Evolutionary conservation across 1,140 invertebrate genomes (phyloP), one percentile per base, ranked within the genome.

Genomic region (Mactra quadrangularis): DNA sequence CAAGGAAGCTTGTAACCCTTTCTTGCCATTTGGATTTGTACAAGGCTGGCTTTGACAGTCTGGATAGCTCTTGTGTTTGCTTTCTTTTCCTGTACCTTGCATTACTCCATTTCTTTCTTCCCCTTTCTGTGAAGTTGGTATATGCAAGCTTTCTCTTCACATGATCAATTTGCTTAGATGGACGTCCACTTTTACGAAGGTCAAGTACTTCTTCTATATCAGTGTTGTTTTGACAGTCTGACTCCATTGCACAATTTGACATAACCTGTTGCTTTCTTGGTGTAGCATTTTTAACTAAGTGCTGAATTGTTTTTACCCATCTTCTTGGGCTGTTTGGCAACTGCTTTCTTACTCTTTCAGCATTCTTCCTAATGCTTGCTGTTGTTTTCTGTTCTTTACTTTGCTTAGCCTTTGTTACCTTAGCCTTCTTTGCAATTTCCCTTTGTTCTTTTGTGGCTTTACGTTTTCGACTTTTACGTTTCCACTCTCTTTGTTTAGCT

Each of bases 381-480:
- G 15, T 29, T 2, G 22, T 66, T 66, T 41, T 27, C 7, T 22
- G 9, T 2, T 29, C 17, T 38, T 13, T 78, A 25, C 50, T 68
- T 66, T 29, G n/a, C 35, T 33, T 47, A 47, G 17, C 15, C 31
- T 31, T 41, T 78, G 22, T 13, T 29, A 22, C n/a, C 50, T 78
- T 45, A 59, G 35, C 2, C 60, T 66, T n/a, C 66, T 27, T 66
- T 41, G 33, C 22, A 25, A 52, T 60, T 59, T 29, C 22, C 31
- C 15, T 64, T 41, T 41, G 6, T 6, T 41, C 6, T 15, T 41
- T 41, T 15, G 6, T 6, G 6, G 38, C 6, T 1, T n/a, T n/a
- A n/a, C n/a, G n/a, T 53, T 17, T 62, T 97, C 57, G n/a, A 41
- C 15, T 41, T 41, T 7, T 15, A 15, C 15, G 6, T 41, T 41